Conservation (phyloP, 1,140 invertebrate genomes). For the Luehdorfia chinensis region DNA sequence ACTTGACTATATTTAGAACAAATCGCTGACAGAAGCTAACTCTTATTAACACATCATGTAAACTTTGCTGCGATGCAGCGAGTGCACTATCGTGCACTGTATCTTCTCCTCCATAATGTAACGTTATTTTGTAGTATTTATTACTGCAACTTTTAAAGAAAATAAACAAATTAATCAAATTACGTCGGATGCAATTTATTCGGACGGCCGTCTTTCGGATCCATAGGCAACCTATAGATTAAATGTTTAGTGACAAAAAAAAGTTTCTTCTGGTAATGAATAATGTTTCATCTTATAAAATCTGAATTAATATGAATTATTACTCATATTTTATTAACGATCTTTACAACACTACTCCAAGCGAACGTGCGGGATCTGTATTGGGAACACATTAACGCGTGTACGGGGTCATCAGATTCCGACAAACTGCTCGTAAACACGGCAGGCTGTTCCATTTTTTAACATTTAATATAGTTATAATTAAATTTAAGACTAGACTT, state of each 20-base stretch:
- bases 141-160: too few species aligned
- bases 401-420: conserved; percentile 65
- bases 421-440: conserved; percentile 63
- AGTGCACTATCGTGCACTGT: too few species aligned
- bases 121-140: neutral
- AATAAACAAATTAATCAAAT: too few species aligned
- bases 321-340: too few species aligned
- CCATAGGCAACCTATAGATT: too few species aligned
- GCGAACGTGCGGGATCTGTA: conserved; percentile 24
- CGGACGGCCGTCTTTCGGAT: too few species aligned
- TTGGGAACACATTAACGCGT: conserved; percentile 62
- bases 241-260: too few species aligned
- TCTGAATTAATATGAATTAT: too few species aligned
- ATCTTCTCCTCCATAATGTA: neutral
- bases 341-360: too few species aligned
- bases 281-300: too few species aligned
- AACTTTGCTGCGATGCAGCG: conserved; percentile 1
- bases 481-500: conserved; percentile 29
- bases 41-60: conserved; percentile 7
- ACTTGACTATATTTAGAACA: conserved; percentile 55
- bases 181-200: too few species aligned
- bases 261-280: too few species aligned
- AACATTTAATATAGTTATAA: conserved; percentile 46
- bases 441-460: conserved; percentile 46
- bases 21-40: conserved; percentile 33